phyloP scores from a whole-genome alignment of 2,113 vertebrate species.

The Eira barbara region DNA sequence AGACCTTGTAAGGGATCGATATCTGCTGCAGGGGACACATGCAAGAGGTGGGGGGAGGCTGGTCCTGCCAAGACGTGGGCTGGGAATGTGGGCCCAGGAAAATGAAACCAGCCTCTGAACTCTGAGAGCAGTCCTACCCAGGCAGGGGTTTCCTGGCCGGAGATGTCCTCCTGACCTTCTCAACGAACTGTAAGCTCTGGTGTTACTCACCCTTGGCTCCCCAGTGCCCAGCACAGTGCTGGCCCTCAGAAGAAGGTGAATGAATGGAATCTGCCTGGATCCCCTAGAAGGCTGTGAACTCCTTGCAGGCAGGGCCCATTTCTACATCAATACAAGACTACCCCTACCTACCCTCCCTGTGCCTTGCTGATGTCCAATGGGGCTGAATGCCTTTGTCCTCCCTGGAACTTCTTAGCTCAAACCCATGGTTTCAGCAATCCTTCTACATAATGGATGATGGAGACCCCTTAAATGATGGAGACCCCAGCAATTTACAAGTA shows the following conservation, averaged over 20 bases:
- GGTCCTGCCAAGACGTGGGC: not conserved
- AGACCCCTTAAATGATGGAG: not conserved
- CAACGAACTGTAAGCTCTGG: not conserved
- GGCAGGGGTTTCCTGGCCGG: not conserved
- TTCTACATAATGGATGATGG: not conserved
- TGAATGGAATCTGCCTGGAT: not conserved
- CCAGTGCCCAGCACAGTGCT: not conserved
- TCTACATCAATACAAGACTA: not conserved
- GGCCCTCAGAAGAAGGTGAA: not conserved
- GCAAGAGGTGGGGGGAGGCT: not conserved
- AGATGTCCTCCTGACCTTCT: not conserved
- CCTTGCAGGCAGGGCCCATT: not conserved
- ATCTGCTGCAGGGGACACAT: not conserved
- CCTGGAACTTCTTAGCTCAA: not conserved
- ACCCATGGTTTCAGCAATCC: not conserved
- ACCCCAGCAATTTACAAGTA: not conserved
- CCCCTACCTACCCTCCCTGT: too few species aligned
- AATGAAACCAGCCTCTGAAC: not conserved
- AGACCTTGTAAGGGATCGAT: not conserved
- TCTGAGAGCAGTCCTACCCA: not conserved
- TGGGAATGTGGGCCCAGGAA: not conserved
- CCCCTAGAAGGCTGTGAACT: too few species aligned
- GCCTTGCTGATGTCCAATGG: not conserved
- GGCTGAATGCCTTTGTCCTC: not conserved
- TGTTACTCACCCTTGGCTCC: not conserved